Conservation (phyloP, 2,888 invertebrate genomes). For the Myopa testacea region DNA sequence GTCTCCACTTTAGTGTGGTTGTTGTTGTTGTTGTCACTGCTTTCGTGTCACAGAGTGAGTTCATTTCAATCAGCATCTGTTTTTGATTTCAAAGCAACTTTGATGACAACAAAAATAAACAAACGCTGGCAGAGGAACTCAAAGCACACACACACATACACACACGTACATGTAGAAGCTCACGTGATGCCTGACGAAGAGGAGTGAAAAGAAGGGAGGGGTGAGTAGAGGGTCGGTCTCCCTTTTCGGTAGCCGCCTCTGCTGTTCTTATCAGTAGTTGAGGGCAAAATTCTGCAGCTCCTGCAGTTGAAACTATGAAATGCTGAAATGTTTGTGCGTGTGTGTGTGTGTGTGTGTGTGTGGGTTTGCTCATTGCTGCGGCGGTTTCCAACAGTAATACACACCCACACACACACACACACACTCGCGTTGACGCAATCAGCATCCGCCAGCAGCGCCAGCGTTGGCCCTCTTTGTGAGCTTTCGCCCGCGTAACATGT, state of each 20-base stretch:
- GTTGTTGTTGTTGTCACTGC: background rate
- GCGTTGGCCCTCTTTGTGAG: conserved; percentile 20
- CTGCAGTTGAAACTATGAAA: conserved; percentile 56
- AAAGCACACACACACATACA: conserved; percentile 17
- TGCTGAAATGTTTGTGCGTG: conserved; percentile 44
- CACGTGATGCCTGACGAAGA: background rate
- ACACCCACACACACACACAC: conserved; percentile 2
- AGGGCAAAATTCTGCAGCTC: conserved; percentile 26
- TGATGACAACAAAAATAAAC: conserved; percentile 36
- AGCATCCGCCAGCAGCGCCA: conserved; percentile 12
- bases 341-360: conserved; percentile 36
- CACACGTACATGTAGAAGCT: conserved; percentile 9
- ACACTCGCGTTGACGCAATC: background rate
- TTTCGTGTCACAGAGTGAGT: conserved; percentile 28
- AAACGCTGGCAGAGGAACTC: conserved; percentile 14
- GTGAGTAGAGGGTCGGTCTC: background rate
- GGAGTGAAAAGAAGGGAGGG: background rate
- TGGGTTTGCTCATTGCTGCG: conserved; percentile 1
- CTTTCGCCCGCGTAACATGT: conserved; percentile 47
- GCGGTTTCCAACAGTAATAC: conserved; percentile 11
- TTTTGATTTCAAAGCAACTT: conserved; percentile 53
- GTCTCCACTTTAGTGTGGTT: background rate
- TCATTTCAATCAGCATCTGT: conserved; percentile 52
- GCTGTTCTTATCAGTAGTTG: conserved; percentile 1
- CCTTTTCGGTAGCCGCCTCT: conserved; percentile 1